Base-by-base conservation (phyloP, 2,797 vertebrate species). In the Kryptopterus vitreolus region DNA sequence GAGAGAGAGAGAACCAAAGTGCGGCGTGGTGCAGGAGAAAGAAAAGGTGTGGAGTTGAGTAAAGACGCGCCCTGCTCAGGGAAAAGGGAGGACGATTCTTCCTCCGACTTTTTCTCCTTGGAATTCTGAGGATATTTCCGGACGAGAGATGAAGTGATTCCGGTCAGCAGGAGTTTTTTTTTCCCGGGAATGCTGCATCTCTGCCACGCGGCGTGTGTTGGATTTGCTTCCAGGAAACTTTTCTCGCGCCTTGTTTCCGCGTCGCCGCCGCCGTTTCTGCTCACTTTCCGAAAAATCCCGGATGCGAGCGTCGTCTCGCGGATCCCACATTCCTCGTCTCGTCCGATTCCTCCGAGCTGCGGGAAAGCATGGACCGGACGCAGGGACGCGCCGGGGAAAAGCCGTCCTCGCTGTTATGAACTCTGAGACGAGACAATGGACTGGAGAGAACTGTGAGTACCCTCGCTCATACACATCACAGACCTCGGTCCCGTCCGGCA, bases 391-490 rank as follows among this genome's bases (percentile, higher is more conserved):
- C 48, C 3, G 76, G 74, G 69, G 38, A 43, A 43, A 43, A 43
- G 10, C 38, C 8, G 10, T 43, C 38, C 38, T 10, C 8, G 38
- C 76, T 83, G 73, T 24, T 13, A 79, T 83, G 82, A 85, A 46
- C 82, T 77, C 24, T 83, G 81, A 88, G 81, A 76, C n/a, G 63
- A 86, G 87, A 91, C 88, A 84, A 92, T 92, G 91, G 92, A 92
- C 26, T 88, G 89, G 89, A 89, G 86, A 85, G 91, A 92, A 78
- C 83, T 88, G 91, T 92, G 81, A 92, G 92, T 92, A 89, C 78
- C 38, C 33, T 33, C 50, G 0, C n/a, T 55, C 31, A n/a, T 22
- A 24, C 12, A 33, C 13, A 31, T 24, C 52, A n/a, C 31, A 24
- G 31, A 33, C 22, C 52, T 24, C 52, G 4, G n/a, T 57, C 70